phyloP scores from a whole-genome alignment of 2,113 vertebrate genomes.

The Phaetusa simplex region DNA sequence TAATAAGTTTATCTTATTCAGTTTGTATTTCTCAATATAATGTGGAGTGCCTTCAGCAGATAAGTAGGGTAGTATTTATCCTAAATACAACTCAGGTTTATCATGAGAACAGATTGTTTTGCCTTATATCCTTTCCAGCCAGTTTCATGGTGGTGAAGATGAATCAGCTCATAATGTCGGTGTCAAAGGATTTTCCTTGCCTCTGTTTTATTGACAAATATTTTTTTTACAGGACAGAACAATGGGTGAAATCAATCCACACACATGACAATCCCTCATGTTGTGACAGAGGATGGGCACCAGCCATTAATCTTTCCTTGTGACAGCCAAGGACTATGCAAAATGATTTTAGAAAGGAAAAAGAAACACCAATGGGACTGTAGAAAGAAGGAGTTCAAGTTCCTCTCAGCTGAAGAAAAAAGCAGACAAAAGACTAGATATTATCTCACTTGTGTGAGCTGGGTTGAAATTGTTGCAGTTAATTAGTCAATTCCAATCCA shows the following conservation, averaged over 20 bases:
- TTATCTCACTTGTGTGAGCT: background rate
- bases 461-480: background rate
- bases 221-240: conserved; percentile 21
- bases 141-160: conserved; percentile 3
- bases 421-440: background rate
- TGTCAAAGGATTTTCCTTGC: conserved; percentile 37
- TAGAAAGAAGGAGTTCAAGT: background rate
- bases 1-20: background rate
- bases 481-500: background rate
- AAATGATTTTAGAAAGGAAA: background rate
- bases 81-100: conserved; percentile 24
- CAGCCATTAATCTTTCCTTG: conserved; percentile 29
- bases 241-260: background rate
- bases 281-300: background rate
- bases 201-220: conserved; percentile 56
- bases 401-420: background rate
- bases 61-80: conserved; percentile 20
- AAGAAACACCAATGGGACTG: background rate
- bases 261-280: background rate
- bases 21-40: background rate
- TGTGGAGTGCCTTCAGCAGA: background rate
- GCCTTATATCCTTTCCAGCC: background rate
- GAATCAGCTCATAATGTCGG: conserved; percentile 15
- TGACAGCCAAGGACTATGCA: conserved; percentile 27
- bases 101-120: conserved; percentile 36